Evolutionary conservation across 2,888 invertebrate genomes (phyloP), one percentile per base, ranked within the genome.

Genomic region (Zaprionus bogoriensis): DNA sequence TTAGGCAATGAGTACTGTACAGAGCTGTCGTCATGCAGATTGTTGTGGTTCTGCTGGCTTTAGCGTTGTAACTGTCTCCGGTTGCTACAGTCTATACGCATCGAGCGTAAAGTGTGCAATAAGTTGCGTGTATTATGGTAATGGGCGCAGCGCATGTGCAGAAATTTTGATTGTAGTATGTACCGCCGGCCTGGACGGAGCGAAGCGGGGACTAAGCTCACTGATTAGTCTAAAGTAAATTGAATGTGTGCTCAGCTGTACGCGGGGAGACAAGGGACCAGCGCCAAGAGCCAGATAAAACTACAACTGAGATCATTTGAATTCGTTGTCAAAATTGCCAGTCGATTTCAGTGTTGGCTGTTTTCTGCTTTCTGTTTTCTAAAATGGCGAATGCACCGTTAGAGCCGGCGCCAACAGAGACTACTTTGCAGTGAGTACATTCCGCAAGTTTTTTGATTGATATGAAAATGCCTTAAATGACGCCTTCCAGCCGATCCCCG

Each of bases 41-140:
- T 57, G 57, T 46, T 39, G 42, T 44, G 12, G 32, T 12, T 12
- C 30, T 45, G 41, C 10, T 23, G 17, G 53, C 42, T 48, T 25
- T 39, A 47, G 17, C 51, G 44, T 20, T 67, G 47, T 7, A 42
- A 41, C 48, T 32, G 55, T 30, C 47, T 53, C 30, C 53, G 52
- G 62, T 59, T 81, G 45, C n/a, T 17, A 30, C 62, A 68, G 44
- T 77, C 68, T 84, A 83, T 70, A 59, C 39, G 42, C 41, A 32
- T 20, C 22, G 41, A 2, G 4, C 48, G 51, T 62, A 60, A 69
- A 80, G 67, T 59, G 67, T 58, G 72, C 69, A 57, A 84, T 87
- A 87, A 81, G 60, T 81, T 87, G 55, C 53, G 36, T 61, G 57
- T 74, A 65, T 87, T 81, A 81, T 74, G 85, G 62, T 84, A 87